Evolutionary conservation across 2,888 invertebrate species (phyloP), one percentile per base, ranked within the genome.

Genomic region (Dioctria linearis): DNA sequence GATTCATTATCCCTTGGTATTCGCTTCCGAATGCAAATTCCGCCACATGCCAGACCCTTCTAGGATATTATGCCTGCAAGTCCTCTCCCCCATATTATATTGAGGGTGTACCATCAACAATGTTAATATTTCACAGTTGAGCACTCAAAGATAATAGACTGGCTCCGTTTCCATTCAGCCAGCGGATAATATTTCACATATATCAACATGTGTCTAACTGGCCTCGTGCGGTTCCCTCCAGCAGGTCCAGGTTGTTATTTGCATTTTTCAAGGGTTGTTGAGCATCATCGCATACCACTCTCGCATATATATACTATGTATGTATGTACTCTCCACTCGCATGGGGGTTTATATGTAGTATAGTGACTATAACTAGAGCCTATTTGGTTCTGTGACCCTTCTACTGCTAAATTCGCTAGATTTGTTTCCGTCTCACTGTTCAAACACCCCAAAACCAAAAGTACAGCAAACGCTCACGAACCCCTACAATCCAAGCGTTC

Each of bases 101-200:
- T 25, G 25, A 59, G 42, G 43, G 25, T 43, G 75, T 11, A 78
- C 80, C 65, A 78, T 80, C 81, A 76, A 80, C 80, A 80, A 76
- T 69, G 79, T 81, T 81, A 82, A 83, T 83, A 82, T 83, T 82
- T 83, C 66, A 82, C 82, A 78, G 80, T 82, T 82, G 81, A 82
- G 66, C 82, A 82, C 82, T 82, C 82, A 82, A 82, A 82, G 82
- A 82, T 81, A 82, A 82, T 80, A 80, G 69, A 78, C 80, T 54
- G 61, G 57, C 40, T 37, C 59, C 61, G 75, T 43, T 75, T 75
- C 59, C 75, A 75, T 75, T 61, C 75, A 61, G 43, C 75, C 59
- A 75, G 43, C 61, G 57, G 75, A 75, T 75, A 59, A 75, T 75
- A 75, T 75, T 75, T 59, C 75, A 43, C 75, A 43, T 75, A 75